Conservation (phyloP, 2,888 invertebrate genomes). For the Prosapia bicincta region DNA sequence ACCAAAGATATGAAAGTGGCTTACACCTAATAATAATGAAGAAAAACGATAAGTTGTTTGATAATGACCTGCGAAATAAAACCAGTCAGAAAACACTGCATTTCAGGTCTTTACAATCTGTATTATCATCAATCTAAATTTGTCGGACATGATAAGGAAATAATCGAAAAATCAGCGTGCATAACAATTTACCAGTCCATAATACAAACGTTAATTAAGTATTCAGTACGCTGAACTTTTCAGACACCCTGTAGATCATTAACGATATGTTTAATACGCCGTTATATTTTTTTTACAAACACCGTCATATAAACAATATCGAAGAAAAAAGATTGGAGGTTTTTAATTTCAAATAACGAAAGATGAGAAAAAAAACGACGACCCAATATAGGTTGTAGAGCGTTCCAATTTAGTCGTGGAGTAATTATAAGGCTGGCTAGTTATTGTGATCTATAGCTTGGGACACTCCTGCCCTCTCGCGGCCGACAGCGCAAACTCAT, state of each 20-base stretch:
- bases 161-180: background rate
- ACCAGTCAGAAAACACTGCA: background rate
- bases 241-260: background rate
- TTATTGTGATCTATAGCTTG: conserved; percentile 20
- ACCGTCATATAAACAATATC: conserved; percentile 31
- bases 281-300: conserved; percentile 27
- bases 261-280: conserved; percentile 29
- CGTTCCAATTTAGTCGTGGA: conserved; percentile 19
- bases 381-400: conserved; percentile 18
- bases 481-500: background rate
- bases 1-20: no score
- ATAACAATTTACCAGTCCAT: background rate
- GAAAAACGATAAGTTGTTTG: background rate
- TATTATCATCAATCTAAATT: background rate
- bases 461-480: conserved; percentile 20
- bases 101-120: background rate
- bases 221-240: background rate
- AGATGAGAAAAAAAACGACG: conserved; percentile 19
- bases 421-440: conserved; percentile 16
- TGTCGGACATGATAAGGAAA: background rate
- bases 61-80: background rate
- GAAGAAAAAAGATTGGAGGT: conserved; percentile 28
- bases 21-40: no score
- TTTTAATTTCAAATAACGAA: conserved; percentile 29
- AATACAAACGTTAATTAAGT: background rate